These are phyloP conservation scores for Metalampra italica DNA, from an alignment of 2,888 invertebrate species.

Conservation along the genomic window DNA sequence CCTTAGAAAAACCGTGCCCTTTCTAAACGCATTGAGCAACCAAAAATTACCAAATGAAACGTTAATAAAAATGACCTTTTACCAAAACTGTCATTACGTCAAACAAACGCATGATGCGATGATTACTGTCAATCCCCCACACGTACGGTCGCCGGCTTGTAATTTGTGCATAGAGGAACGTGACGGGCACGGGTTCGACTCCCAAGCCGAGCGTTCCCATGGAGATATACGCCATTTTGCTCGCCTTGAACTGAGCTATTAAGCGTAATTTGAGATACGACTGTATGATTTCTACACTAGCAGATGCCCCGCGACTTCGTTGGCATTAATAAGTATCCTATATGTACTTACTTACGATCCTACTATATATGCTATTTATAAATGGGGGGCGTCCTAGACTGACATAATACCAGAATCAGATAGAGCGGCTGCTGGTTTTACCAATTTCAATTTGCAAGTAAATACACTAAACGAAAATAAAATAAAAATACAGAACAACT, in stretches of 20 bases:
- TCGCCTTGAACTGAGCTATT: constrained; percentile 21
- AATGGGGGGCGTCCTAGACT: too few relatives aligned
- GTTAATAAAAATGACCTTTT: constrained; percentile 34
- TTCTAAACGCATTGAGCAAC: constrained; percentile 3
- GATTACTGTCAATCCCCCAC: constrained; percentile 36
- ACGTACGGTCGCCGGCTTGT: constrained; percentile 57
- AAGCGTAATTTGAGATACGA: constrained; percentile 14
- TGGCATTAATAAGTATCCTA: neutral
- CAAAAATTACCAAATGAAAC: constrained; percentile 26
- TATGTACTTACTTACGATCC: too few relatives aligned
- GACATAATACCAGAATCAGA: too few relatives aligned
- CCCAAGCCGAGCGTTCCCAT: constrained; percentile 36
- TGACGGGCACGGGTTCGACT: constrained; percentile 28
- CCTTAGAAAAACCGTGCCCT: neutral
- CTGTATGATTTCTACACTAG: constrained; percentile 28
- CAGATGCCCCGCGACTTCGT: too few relatives aligned
- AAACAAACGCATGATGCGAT: constrained; percentile 19
- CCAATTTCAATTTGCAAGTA: too few relatives aligned
- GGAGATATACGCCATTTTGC: constrained; percentile 11
- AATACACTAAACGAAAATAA: too few relatives aligned
- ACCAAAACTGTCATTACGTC: constrained; percentile 18
- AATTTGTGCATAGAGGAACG: constrained; percentile 43
- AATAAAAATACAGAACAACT: too few relatives aligned
- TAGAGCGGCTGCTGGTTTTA: too few relatives aligned
- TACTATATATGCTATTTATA: too few relatives aligned